Percentiles rank a stretch among this genome's conserved stretches.
Evolutionary conservation across 2,888 invertebrate species (phyloP).

Genomic region (Petrolisthes manimaculis): DNA sequence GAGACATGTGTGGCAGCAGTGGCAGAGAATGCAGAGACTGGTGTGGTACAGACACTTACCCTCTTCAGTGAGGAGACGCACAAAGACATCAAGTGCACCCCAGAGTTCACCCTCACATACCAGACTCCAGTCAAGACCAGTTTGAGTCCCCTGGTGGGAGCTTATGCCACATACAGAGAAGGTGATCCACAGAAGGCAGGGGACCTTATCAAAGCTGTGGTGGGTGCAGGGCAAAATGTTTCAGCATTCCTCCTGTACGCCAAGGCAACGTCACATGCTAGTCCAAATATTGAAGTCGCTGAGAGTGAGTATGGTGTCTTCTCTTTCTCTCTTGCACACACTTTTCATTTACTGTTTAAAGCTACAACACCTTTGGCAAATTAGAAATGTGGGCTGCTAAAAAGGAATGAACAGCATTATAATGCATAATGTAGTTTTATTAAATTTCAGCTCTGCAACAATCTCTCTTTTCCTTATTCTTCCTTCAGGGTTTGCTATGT

Average conservation of each 20-base stretch:
- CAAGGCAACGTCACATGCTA: constrained; percentile 73
- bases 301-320: constrained; percentile 68
- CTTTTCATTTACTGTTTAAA: not conserved
- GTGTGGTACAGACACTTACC: constrained; percentile 34
- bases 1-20: constrained; percentile 45
- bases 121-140: constrained; percentile 23
- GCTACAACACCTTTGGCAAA: no score
- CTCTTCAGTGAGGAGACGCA: constrained; percentile 48
- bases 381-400: no score
- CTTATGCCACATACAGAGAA: constrained; percentile 26
- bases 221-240: constrained; percentile 69
- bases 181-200: constrained; percentile 32
- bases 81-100: constrained; percentile 49
- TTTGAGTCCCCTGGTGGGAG: constrained; percentile 22
- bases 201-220: constrained; percentile 41
- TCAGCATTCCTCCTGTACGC: constrained; percentile 71
- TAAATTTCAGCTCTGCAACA: no score
- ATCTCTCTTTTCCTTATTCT: no score
- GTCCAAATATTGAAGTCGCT: constrained; percentile 70
- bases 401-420: no score
- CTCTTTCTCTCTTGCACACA: not conserved
- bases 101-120: constrained; percentile 61
- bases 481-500: no score
- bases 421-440: no score
- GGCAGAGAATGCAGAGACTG: constrained; percentile 41